These are phyloP conservation scores for Cephalotes varians DNA, from an alignment of 2,888 invertebrate genomes.

Conservation along the genomic window DNA sequence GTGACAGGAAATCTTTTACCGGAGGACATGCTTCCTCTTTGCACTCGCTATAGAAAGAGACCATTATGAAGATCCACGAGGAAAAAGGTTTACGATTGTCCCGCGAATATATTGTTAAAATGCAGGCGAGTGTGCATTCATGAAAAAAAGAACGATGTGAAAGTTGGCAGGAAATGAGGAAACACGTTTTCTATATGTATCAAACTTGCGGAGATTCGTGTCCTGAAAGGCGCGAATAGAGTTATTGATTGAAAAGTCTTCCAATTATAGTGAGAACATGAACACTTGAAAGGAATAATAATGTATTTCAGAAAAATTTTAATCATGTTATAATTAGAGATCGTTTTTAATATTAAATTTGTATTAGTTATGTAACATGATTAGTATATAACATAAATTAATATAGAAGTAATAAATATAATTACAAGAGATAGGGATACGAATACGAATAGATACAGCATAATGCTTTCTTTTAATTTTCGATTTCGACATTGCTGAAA, in stretches of 20 bases:
- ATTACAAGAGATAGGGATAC: background rate
- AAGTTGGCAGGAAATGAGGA: constrained; percentile 22
- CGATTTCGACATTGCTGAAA: background rate
- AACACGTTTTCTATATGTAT: constrained; percentile 40
- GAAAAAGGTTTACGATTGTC: constrained; percentile 48
- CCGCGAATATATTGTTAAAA: constrained; percentile 57
- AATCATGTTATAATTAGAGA: background rate
- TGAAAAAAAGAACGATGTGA: constrained; percentile 9
- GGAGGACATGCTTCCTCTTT: constrained; percentile 46
- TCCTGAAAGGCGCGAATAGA: background rate
- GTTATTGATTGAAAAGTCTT: constrained; percentile 12
- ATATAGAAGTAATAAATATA: background rate
- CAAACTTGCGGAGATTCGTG: constrained; percentile 6
- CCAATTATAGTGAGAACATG: constrained; percentile 10
- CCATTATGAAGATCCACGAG: constrained; percentile 58
- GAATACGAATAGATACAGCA: background rate
- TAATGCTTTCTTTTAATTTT: background rate
- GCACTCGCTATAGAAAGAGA: constrained; percentile 42
- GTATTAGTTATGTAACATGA: background rate
- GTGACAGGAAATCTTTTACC: constrained; percentile 54
- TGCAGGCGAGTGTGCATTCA: constrained; percentile 40
- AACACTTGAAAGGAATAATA: background rate
- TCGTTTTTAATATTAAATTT: background rate
- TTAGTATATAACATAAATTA: background rate
- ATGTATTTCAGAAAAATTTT: background rate